Evolutionary conservation across 2,888 invertebrate species (phyloP), one percentile per base, ranked within the genome.

Genomic region (Ctena decussata): DNA sequence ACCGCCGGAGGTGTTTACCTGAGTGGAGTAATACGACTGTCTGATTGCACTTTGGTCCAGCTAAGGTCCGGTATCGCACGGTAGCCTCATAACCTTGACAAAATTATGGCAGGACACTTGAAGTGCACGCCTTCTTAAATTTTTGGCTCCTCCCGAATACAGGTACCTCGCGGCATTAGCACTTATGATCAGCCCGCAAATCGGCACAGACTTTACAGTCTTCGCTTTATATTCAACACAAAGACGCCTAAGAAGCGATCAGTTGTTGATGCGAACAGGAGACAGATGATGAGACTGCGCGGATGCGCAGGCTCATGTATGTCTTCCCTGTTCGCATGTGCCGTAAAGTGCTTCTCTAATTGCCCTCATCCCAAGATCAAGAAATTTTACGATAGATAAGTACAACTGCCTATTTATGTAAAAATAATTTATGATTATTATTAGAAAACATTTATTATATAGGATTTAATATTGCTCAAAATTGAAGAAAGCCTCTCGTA

Each of bases 21-120:
- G 84, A 86, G 84, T 80, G 79, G 8, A 41, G 85, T 76, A 86
- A 86, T 88, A 77, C 82, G 88, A 84, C 88, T 44, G 85, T 86
- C 88, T 88, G 85, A 88, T 88, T 88, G 88, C 88, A 88, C 81
- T 88, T 88, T 75, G 76, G 73, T 3, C 32, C 65, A 65, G 35
- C 32, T 65, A 11, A 65, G 35, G 65, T 65, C 65, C 65, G 65
- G 65, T 65, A 65, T 65, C 65, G 65, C 35, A 65, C 65, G 21
- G 65, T 65, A 65, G 65, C 65, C 65, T 2, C 35, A 12, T 65
- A 65, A 65, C 65, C 65, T 65, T 65, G 65, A 35, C 65, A 65
- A 65, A 30, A 35, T 65, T 65, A 35, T 35, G 65, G 35, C 35
- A 65, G 65, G 32, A 11, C 65, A 65, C 35, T 57, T 57, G 27